Base-by-base conservation (phyloP, 1,140 invertebrate species). In the Coenobita brevimanus region DNA sequence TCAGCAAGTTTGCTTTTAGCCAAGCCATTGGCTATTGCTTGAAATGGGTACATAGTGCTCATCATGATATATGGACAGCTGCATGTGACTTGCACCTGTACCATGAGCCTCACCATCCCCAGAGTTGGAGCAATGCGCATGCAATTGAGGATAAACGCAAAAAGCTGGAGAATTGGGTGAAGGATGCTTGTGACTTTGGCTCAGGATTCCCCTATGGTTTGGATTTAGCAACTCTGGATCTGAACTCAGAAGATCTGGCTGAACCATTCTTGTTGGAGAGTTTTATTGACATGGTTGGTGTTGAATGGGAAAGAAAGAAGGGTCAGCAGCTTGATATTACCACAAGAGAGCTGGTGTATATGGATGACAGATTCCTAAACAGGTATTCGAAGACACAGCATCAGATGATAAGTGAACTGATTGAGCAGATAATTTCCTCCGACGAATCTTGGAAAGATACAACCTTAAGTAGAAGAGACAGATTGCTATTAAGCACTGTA, bases 261-360 rank as follows among this genome's bases (percentile, higher is more conserved):
- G 57, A 69, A 67, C 84, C 84, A 4, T 86, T 86, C 57, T 67
- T 86, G 54, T 41, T 79, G 21, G 84, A 86, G 50, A 86, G 84
- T 54, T 86, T 67, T 17, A 38, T 86, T 4, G 84, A 86, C 54
- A 86, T 86, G 84, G 60, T 86, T 86, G 84, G 50, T 38, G 62
- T 79, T 17, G 84, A 86, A 54, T 86, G 84, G 84, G 84, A 86
- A 69, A 86, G 84, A 62, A 86, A 86, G 60, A 86, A 86, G 27
- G 84, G 84, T 17, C 36, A 79, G 60, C 21, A 46, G 3, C 17
- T 67, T 17, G 64, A 79, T 17, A 86, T 86, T 54, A 79, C 38
- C 21, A 67, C 57, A 15, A 67, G 60, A 27, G 60, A 86, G 36
- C 75, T 86, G 46, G 84, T 79, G 0, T 80, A 79, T n/a, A 86